Base-by-base conservation (phyloP, 2,113 vertebrate species). In the Ascaphus truei region DNA sequence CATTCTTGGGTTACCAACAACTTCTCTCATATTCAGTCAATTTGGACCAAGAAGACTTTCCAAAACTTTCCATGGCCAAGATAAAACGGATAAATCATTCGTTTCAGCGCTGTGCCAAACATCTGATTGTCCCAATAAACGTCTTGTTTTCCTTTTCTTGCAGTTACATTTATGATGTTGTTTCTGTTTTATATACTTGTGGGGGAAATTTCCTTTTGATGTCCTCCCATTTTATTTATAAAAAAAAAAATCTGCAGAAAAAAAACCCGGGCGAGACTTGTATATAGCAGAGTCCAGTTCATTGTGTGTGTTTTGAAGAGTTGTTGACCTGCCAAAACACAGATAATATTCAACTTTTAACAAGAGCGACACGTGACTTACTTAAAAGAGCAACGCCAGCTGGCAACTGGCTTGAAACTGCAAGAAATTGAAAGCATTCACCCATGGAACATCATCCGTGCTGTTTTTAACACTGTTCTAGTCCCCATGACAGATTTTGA, bases 321-420 rank as follows among this genome's bases (percentile, higher is more conserved):
- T 27, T 27, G 43, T 11, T 48, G 52, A 50, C 31, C 55, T 59
- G 66, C 66, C 66, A 59, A 60, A 56, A 50, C 31, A 34, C 31
- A 48, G 31, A 68, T 33, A 50, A 50, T 43, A 45, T 48, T 58
- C 30, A 50, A 60, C 41, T 16, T 50, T 68, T 60, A 50, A 59
- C 31, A 60, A 60, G 55, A 30, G 30, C 60, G 66, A 60, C 55
- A 8, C 27, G 13, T 68, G 33, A 59, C 66, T 68, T 26, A 13
- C 41, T 59, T 59, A 36, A 22, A 59, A 37, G 41, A 48, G 41
- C 22, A 48, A 31, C 20, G 55, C 55, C 66, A 68, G 29, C 13
- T 68, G 55, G 55, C 66, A 59, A 48, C 51, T n/a, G 16, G 20
- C 60, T 29, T 68, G 43, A 22, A 60, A 59, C 23, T 23, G 29